Evolutionary conservation across 2,797 vertebrate genomes (phyloP).

Genomic region (Acanthiza pusilla): DNA sequence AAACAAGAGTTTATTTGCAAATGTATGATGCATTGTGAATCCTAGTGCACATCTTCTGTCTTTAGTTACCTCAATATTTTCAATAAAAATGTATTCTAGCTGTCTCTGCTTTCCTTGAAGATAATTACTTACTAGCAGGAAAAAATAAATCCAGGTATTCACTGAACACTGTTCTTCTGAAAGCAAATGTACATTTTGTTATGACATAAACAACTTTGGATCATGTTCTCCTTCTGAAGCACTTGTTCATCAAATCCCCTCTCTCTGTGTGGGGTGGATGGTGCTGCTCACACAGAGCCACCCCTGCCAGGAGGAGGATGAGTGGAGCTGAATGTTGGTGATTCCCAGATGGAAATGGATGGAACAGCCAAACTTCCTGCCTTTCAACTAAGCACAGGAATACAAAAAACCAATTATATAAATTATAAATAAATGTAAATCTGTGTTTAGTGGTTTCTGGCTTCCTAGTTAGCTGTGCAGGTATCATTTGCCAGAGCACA

Average conservation of each 20-base stretch:
- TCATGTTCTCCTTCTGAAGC: not conserved
- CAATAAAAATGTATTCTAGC: not conserved
- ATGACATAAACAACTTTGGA: not conserved
- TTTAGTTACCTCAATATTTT: not conserved
- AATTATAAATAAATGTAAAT: not conserved
- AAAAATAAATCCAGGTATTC: not conserved
- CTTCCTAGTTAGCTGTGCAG: not conserved
- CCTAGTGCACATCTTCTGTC: not conserved
- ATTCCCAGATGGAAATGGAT: not conserved
- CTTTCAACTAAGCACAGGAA: not conserved
- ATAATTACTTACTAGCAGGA: not conserved
- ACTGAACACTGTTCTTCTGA: not conserved
- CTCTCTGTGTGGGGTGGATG: not conserved
- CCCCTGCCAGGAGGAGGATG: not conserved
- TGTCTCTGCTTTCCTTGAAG: not conserved
- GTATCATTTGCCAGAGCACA: not conserved
- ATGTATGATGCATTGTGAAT: not conserved
- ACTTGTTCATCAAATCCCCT: not conserved
- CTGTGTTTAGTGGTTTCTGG: not conserved
- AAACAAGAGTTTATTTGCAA: not conserved
- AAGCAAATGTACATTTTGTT: not conserved
- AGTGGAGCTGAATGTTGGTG: not conserved
- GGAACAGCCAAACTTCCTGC: not conserved
- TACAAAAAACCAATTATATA: no score
- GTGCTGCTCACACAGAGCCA: not conserved